Evolutionary conservation across 1,140 invertebrate genomes (phyloP), one percentile per base, ranked within the genome.

Genomic region (Dendroctonus ponderosae): DNA sequence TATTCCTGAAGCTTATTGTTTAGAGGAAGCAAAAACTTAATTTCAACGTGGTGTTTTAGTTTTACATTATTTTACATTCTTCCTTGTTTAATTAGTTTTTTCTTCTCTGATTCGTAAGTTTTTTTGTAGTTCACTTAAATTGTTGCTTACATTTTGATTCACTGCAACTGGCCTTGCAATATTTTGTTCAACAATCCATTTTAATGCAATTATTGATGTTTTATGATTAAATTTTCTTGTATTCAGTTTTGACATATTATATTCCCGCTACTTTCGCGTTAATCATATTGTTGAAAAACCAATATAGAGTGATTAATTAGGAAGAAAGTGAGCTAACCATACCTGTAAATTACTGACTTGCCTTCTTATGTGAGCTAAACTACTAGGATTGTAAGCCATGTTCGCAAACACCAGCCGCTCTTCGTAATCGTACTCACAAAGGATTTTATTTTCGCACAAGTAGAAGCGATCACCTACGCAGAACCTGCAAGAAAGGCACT

Each of bases 361-460:
- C 79, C 90, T 84, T 80, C 92, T 90, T 76, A 94, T 89, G 79
- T 94, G 91, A 40, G 91, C 91, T 69, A 94, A 80, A 48, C 89
- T 91, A 72, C 87, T 91, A 50, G 93, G 92, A 77, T 94, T 93
- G 80, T 92, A 91, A 39, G 92, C 90, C 90, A 96, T 93, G 75
- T 91, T 93, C 43, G 92, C 91, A 78, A 94, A 94, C 49, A 94
- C 90, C 78, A 94, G 82, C 67, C 93, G 83, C 80, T 97, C 94
- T 78, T 97, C 94, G 79, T 97, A 98, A 80, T 98, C 95, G 78
- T 96, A 96, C 79, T 97, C 94, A 82, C 96, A 98, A 9, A 98
- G 86, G 70, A 98, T 97, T 83, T 96, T 96, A 82, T 97, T 97
- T 78, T 97, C 94, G 82, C 93, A 96, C 70, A 98, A 81, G 80